phyloP scores from a whole-genome alignment of 2,113 vertebrate genomes.

The Mionectes macconnelli region DNA sequence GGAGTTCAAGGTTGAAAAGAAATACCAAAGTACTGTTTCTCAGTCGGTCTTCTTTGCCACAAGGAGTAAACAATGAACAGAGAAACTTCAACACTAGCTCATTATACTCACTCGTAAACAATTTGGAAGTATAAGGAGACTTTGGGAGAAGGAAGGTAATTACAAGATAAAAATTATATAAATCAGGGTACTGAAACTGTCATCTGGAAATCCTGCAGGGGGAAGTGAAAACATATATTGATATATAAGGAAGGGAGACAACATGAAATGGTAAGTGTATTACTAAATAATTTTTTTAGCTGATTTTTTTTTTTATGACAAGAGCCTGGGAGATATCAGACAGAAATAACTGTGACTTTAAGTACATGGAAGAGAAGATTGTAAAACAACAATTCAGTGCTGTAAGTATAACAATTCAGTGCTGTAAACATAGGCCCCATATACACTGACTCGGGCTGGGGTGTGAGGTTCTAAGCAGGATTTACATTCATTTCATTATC shows the following conservation, averaged over 20 bases:
- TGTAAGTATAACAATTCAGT: not conserved
- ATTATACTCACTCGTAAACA: not conserved
- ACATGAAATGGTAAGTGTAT: not conserved
- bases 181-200: not conserved
- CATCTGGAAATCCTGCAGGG: not conserved
- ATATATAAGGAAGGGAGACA: not conserved
- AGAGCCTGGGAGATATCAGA: not conserved
- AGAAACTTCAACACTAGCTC: not conserved
- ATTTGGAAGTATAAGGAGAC: not conserved
- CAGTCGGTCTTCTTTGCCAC: not conserved
- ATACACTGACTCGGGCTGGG: accelerated
- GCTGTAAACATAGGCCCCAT: not conserved
- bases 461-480: not conserved
- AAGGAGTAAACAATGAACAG: not conserved
- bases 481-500: not conserved
- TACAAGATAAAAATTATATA: conserved; percentile 9
- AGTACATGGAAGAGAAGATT: not conserved
- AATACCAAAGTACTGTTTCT: not conserved
- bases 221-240: not conserved
- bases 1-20: conserved; percentile 14
- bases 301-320: not conserved
- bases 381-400: not conserved
- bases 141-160: not conserved
- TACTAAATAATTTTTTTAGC: not conserved
- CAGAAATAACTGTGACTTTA: not conserved